phyloP scores from a whole-genome alignment of 2,113 vertebrate species.

The Triplophysa siluroides region DNA sequence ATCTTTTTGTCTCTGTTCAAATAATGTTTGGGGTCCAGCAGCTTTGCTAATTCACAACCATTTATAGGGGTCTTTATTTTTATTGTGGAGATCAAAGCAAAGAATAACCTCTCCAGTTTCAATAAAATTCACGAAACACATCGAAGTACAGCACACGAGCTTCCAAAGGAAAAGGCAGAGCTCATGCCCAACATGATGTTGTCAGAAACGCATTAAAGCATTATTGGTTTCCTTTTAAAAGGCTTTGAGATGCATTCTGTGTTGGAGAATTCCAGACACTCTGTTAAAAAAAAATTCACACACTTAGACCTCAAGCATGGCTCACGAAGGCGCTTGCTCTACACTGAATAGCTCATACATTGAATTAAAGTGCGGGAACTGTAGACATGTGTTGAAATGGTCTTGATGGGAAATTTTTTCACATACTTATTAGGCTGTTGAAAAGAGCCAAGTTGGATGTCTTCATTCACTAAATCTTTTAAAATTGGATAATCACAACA shows the following conservation, averaged over 20 bases:
- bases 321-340: neutral
- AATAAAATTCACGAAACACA: conserved; percentile 38
- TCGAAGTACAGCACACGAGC: neutral
- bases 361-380: conserved; percentile 12
- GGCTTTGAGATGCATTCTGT: neutral
- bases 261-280: neutral
- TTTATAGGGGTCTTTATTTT: conserved; percentile 24
- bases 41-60: conserved; percentile 13
- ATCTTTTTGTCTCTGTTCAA: conserved; percentile 11
- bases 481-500: conserved; percentile 2
- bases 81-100: conserved; percentile 18
- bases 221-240: neutral
- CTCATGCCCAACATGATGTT: neutral
- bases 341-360: neutral
- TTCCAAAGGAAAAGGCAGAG: neutral
- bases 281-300: neutral
- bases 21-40: conserved; percentile 24
- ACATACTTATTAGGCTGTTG: conserved; percentile 26
- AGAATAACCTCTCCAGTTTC: conserved; percentile 15
- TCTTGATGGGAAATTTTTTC: neutral
- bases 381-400: conserved; percentile 2
- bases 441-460: neutral
- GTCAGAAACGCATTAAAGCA: neutral
- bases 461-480: neutral
- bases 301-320: conserved; percentile 4